Evolutionary conservation across 1,140 invertebrate species (phyloP).

Genomic region (Cydia amplana): DNA sequence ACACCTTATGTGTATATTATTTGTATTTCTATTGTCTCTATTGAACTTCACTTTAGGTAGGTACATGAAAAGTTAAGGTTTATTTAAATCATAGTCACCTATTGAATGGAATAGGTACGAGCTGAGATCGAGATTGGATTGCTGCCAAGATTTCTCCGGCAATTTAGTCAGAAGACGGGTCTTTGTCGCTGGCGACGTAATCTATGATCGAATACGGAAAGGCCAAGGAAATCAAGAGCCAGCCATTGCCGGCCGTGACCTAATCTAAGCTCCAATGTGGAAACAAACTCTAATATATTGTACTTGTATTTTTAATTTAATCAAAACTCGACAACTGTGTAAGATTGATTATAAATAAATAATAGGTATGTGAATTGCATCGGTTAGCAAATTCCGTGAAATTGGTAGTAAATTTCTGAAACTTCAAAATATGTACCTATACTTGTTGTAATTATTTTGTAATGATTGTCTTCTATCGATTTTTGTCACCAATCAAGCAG

Average conservation of each 20-base stretch:
- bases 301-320: background rate
- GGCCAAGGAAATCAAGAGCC: slow-evolving; percentile 25
- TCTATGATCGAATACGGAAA: slow-evolving; percentile 22
- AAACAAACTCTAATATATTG: background rate
- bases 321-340: background rate
- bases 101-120: background rate
- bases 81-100: slow-evolving; percentile 5
- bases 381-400: background rate
- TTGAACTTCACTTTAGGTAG: too few species aligned
- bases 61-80: background rate
- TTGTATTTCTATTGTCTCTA: too few species aligned
- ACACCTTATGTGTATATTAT: too few species aligned
- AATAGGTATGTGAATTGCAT: background rate
- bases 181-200: slow-evolving; percentile 7
- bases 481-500: too few species aligned
- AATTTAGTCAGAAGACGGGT: slow-evolving; percentile 2
- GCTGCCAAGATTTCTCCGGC: slow-evolving; percentile 18
- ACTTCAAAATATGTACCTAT: too few species aligned
- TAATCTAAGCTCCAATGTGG: slow-evolving; percentile 3
- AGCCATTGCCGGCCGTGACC: slow-evolving; percentile 5
- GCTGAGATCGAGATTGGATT: background rate
- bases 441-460: too few species aligned
- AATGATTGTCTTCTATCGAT: too few species aligned
- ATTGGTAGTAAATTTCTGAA: background rate
- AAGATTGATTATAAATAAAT: background rate